Conservation (phyloP, 2,113 vertebrate species). For the Eublepharis macularius region DNA sequence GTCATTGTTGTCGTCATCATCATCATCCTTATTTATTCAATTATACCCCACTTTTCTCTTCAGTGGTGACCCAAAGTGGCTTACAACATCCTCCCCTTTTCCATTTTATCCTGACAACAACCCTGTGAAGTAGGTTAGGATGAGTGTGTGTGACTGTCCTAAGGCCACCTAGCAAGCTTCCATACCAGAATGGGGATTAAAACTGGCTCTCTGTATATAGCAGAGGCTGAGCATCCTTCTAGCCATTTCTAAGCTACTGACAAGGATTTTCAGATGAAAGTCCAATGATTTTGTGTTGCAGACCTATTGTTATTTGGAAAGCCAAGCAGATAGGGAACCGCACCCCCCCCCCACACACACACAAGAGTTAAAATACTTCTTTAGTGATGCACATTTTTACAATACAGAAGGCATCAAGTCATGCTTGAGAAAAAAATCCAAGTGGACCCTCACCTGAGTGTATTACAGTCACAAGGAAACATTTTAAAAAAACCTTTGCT, state of each 20-base stretch:
- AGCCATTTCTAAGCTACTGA: not conserved
- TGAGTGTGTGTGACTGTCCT: no score
- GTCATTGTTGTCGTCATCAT: no score
- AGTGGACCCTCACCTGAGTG: not conserved
- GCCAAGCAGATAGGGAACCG: not conserved
- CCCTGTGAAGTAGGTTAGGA: no score
- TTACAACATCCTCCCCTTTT: no score
- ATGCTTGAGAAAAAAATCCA: not conserved
- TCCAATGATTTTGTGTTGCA: not conserved
- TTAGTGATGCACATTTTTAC: not conserved
- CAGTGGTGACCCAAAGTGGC: no score
- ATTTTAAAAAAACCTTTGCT: not conserved
- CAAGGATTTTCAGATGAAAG: not conserved
- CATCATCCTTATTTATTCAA: no score
- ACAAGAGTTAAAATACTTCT: rapidly evolving
- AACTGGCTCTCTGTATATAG: not conserved
- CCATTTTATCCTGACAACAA: no score
- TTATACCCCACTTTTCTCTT: no score
- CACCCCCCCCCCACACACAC: not conserved
- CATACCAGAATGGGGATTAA: no score
- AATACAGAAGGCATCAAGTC: rapidly evolving
- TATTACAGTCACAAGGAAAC: not conserved
- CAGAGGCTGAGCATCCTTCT: rapidly evolving
- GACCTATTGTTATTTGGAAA: not conserved
- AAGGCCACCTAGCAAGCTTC: no score